A percentile compares a stretch with the other conserved stretches of the same genome.
Conservation (phyloP, 2,113 vertebrate genomes). For the Cisticola juncidis region DNA sequence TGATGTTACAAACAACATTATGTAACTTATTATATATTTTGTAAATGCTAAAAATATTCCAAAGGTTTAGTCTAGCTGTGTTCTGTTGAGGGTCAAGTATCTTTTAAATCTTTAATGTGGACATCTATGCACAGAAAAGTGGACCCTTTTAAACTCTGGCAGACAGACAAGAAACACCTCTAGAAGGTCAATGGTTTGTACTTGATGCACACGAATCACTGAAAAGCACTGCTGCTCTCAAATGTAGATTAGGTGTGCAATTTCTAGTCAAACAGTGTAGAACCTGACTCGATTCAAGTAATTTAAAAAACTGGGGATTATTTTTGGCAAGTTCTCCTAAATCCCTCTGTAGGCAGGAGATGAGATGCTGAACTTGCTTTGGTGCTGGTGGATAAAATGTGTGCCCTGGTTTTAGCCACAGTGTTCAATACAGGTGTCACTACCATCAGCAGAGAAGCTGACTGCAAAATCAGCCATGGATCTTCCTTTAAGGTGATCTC, state of each 20-base stretch:
- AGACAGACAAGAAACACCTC: neutral
- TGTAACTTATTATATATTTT: neutral
- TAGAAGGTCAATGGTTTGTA: neutral
- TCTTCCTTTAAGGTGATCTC: neutral
- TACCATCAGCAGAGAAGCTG: neutral
- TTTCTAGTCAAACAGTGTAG: neutral
- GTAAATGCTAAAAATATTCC: neutral
- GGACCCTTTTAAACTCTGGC: neutral
- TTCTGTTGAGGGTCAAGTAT: neutral
- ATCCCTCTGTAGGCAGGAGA: neutral
- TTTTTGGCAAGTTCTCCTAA: neutral
- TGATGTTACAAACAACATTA: neutral
- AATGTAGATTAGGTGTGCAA: neutral
- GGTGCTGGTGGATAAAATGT: neutral
- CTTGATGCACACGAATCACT: neutral
- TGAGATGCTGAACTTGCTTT: neutral
- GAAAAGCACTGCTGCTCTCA: neutral
- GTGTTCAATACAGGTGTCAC: neutral
- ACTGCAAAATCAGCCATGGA: neutral
- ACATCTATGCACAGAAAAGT: neutral
- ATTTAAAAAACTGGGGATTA: neutral
- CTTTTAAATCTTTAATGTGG: neutral
- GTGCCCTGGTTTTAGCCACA: neutral
- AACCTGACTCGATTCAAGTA: neutral
- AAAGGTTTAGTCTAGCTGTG: neutral